These are phyloP conservation scores for Caenorhabditis macrosperma DNA, from an alignment of 2,888 invertebrate species.

Conservation along the genomic window DNA sequence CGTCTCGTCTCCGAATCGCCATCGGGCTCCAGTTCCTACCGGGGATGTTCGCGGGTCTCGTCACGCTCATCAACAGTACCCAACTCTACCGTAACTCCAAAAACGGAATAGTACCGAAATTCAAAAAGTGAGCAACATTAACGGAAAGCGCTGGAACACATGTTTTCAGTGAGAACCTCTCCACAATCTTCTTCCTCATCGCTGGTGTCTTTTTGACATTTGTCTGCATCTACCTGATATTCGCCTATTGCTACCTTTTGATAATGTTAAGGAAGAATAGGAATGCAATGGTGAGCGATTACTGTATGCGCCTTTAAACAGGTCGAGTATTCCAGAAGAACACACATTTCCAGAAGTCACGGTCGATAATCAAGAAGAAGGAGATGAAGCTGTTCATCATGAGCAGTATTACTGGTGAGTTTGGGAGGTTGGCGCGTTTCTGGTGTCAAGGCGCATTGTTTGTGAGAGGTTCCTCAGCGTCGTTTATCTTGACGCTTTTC, in stretches of 20 bases:
- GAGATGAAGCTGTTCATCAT: slow-evolving; percentile 48
- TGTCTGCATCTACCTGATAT: slow-evolving; percentile 28
- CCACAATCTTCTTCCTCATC: slow-evolving; percentile 28
- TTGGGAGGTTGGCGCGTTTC: neutral
- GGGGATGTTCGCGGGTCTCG: slow-evolving; percentile 31
- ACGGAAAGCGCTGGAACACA: neutral
- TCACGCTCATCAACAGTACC: slow-evolving; percentile 15
- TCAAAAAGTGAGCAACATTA: slow-evolving; percentile 18
- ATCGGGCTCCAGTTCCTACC: slow-evolving; percentile 44
- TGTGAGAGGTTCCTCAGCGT: too few relatives aligned
- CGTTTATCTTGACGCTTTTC: too few relatives aligned
- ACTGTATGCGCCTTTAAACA: too few relatives aligned
- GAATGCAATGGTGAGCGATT: slow-evolving; percentile 18
- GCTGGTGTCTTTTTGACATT: slow-evolving; percentile 28
- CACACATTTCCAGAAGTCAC: slow-evolving; percentile 21
- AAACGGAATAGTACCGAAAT: slow-evolving; percentile 40
- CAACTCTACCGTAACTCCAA: slow-evolving; percentile 33
- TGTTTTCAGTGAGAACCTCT: slow-evolving; percentile 22
- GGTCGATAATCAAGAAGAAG: slow-evolving; percentile 13
- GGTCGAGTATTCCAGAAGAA: slow-evolving; percentile 24
- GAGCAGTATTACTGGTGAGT: slow-evolving; percentile 43
- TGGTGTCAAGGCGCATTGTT: too few relatives aligned
- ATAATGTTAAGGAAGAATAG: slow-evolving; percentile 33
- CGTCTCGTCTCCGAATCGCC: slow-evolving; percentile 32
- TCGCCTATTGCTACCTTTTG: slow-evolving; percentile 37